Conservation (phyloP, 2,113 vertebrate genomes). For the Trematocara stigmaticum region DNA sequence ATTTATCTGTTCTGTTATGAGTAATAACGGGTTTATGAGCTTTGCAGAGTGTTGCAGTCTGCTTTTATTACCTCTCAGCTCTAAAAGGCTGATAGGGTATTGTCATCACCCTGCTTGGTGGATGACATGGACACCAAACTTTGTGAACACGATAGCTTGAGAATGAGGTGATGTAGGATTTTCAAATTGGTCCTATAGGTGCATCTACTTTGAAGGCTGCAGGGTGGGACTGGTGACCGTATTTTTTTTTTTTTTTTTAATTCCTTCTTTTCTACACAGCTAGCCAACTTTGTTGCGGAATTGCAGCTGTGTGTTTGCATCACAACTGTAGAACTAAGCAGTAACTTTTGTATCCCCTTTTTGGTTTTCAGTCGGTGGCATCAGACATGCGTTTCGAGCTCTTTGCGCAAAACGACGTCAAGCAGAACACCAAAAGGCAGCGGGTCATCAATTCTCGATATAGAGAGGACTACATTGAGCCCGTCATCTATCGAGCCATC, state of each 20-base stretch:
- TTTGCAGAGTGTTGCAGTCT: neutral
- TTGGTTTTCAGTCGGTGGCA: constrained; percentile 82
- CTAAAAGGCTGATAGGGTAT: neutral
- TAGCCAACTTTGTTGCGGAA: neutral
- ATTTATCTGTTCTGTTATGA: neutral
- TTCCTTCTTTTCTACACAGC: neutral
- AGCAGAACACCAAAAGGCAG: constrained; percentile 90
- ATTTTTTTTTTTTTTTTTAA: neutral
- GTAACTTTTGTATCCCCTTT: neutral
- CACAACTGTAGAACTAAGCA: neutral
- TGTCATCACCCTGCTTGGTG: neutral
- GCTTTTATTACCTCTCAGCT: neutral
- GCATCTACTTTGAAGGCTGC: neutral
- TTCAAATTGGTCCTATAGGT: neutral
- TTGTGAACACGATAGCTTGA: neutral
- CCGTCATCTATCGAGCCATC: constrained; percentile 90
- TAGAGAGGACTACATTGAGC: constrained; percentile 94
- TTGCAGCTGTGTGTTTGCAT: neutral
- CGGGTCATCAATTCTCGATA: constrained; percentile 95
- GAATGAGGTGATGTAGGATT: neutral
- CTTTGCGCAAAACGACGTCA: constrained; percentile 88
- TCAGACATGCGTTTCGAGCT: constrained; percentile 98
- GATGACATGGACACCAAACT: neutral
- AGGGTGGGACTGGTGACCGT: neutral
- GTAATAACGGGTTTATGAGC: neutral